Conservation (phyloP, 2,113 vertebrate genomes). For the Gorsachius goisagi region DNA sequence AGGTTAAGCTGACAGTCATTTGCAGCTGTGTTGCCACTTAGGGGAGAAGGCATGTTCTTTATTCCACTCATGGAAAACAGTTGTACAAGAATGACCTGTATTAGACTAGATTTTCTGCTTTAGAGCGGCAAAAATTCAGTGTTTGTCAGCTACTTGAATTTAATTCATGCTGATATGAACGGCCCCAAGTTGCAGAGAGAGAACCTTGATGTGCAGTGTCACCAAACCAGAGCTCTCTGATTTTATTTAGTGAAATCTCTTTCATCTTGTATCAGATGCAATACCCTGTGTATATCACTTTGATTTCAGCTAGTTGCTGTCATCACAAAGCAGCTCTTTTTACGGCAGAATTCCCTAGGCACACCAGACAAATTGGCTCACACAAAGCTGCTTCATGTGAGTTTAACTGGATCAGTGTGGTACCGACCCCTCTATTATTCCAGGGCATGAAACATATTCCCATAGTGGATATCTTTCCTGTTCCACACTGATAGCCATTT, state of each 20-base stretch:
- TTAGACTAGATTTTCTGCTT: background rate
- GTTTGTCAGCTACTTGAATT: background rate
- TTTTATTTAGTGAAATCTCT: background rate
- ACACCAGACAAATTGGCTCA: background rate
- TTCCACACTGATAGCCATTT: background rate
- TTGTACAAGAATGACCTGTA: background rate
- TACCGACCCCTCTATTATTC: background rate
- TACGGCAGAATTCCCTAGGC: background rate
- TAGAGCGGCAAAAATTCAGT: background rate
- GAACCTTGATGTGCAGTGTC: background rate
- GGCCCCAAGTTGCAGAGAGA: background rate
- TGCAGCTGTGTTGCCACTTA: background rate
- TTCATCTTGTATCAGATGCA: background rate
- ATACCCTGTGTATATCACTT: background rate
- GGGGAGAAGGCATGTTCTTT: background rate
- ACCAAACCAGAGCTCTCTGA: background rate
- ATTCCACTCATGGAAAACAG: background rate
- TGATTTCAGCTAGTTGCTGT: background rate
- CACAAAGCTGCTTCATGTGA: background rate
- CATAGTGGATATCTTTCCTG: background rate
- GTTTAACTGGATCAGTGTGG: background rate
- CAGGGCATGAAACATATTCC: background rate
- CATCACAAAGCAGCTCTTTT: background rate
- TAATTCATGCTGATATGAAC: background rate
- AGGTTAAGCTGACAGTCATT: conserved; percentile 11